Percentiles rank a stretch among this genome's conserved stretches.
phyloP scores from a whole-genome alignment of 2,797 vertebrate species.

The Chromobotia macracanthus region DNA sequence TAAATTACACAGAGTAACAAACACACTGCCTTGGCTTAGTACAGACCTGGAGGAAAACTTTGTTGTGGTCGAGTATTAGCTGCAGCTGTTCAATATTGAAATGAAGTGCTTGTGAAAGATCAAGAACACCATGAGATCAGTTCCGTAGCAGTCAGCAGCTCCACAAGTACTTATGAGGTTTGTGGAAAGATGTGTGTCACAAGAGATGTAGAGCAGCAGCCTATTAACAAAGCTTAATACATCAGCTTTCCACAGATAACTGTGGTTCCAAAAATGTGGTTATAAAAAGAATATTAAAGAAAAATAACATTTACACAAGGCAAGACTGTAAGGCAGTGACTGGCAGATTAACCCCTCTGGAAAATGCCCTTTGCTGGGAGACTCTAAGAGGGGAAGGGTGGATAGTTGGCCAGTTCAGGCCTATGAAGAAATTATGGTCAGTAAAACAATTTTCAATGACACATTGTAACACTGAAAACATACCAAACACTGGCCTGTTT shows the following conservation, averaged over 20 bases:
- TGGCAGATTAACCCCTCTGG: constrained; percentile 67
- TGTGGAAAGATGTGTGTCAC: constrained; percentile 55
- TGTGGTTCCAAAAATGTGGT: constrained; percentile 71
- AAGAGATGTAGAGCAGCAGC: constrained; percentile 79
- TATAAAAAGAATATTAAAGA: constrained; percentile 70
- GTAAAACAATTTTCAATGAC: constrained; percentile 9
- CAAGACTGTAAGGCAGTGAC: constrained; percentile 74
- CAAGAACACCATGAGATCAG: constrained; percentile 22
- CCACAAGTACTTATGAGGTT: constrained; percentile 67
- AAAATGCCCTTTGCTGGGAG: constrained; percentile 58
- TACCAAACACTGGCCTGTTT: constrained; percentile 40
- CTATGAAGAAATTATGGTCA: neutral
- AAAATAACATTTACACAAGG: constrained; percentile 56
- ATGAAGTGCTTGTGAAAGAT: constrained; percentile 29
- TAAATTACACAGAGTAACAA: constrained; percentile 15
- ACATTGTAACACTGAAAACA: constrained; percentile 33
- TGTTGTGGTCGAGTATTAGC: constrained; percentile 20
- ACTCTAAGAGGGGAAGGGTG: constrained; percentile 25
- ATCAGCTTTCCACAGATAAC: constrained; percentile 69
- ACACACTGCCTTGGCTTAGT: neutral
- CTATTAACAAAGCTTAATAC: constrained; percentile 79
- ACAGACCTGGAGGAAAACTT: constrained; percentile 5
- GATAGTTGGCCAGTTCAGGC: constrained; percentile 30
- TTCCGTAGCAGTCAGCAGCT: neutral
- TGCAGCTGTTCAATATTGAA: constrained; percentile 39